These are phyloP conservation scores for Eristalinus aeneus DNA, from an alignment of 2,888 invertebrate genomes.

Conservation along the genomic window DNA sequence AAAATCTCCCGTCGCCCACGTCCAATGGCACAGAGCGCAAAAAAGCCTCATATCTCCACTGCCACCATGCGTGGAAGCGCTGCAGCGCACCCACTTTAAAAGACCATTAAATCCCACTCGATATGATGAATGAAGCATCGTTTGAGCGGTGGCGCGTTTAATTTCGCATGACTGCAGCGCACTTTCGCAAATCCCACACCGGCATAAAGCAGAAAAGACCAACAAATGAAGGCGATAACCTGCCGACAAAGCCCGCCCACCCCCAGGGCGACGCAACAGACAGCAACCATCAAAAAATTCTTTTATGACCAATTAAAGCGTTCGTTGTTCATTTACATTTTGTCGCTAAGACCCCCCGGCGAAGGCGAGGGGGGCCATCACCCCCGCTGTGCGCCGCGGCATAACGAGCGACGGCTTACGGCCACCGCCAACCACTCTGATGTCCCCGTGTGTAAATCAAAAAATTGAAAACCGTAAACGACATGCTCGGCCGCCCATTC, in stretches of 20 bases:
- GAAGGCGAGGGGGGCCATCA: background rate
- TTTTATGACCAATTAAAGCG: conserved; percentile 53
- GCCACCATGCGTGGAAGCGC: background rate
- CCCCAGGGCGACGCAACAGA: conserved; percentile 21
- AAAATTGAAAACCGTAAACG: conserved; percentile 61
- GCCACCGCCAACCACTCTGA: conserved; percentile 4
- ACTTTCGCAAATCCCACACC: background rate
- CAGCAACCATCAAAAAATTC: conserved; percentile 8
- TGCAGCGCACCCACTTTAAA: background rate
- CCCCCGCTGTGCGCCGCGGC: background rate
- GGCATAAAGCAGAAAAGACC: background rate
- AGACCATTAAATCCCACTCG: background rate
- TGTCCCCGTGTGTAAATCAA: conserved; percentile 18
- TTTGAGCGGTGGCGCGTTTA: background rate
- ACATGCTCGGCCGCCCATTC: conserved; percentile 35
- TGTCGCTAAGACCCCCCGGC: conserved; percentile 2
- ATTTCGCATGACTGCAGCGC: background rate
- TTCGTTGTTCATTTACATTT: conserved; percentile 33
- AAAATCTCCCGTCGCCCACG: too few species aligned
- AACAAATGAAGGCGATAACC: conserved; percentile 19
- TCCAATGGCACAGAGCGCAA: too few species aligned
- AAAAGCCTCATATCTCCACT: background rate
- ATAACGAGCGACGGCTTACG: background rate
- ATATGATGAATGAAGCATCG: background rate
- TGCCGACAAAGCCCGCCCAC: conserved; percentile 11